phyloP scores from a whole-genome alignment of 2,113 vertebrate genomes.

The Donacobius atricapilla region DNA sequence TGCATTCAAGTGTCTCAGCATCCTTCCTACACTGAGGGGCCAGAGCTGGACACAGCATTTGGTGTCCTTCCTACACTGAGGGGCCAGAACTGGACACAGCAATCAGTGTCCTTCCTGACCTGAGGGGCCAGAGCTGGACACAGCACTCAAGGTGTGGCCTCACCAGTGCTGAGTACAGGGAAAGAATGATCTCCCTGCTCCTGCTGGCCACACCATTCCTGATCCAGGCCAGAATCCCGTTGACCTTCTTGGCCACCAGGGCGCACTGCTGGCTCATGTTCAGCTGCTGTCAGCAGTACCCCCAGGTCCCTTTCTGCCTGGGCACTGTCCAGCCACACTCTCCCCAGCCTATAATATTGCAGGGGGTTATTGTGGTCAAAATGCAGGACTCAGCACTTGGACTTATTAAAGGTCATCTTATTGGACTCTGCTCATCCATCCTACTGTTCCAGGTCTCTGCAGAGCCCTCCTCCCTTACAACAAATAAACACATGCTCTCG shows the following conservation, averaged over 20 bases:
- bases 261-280: neutral
- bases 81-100: neutral
- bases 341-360: neutral
- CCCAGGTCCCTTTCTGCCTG: neutral
- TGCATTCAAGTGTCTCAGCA: fast-evolving
- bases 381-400: neutral
- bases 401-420: neutral
- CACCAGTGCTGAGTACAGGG: neutral
- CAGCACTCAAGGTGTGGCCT: neutral
- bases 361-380: neutral
- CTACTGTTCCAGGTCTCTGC: neutral
- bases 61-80: too few relatives aligned
- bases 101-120: neutral
- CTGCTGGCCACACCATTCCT: neutral
- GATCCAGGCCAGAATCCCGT: neutral
- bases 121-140: neutral
- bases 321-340: neutral
- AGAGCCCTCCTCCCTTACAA: neutral
- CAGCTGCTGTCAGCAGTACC: neutral
- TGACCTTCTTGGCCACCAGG: neutral
- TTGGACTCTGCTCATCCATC: neutral
- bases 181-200: neutral
- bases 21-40: neutral
- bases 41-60: neutral
- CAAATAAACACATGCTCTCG: fast-evolving